Evolutionary conservation across 2,797 vertebrate genomes (phyloP).

Genomic region (Malacoraja senta): DNA sequence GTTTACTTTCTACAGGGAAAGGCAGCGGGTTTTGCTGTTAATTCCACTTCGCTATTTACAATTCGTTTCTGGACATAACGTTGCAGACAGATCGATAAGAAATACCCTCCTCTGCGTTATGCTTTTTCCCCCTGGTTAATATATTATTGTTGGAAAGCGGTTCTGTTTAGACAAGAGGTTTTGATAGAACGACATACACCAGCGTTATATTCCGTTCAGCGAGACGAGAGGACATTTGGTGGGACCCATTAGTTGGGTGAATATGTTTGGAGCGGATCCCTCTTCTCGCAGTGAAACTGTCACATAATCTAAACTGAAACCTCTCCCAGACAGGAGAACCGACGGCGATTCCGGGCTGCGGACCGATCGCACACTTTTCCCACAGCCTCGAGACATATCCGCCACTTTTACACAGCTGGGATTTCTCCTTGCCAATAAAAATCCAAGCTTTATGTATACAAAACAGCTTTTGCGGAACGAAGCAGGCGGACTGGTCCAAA

Average conservation of each 20-base stretch:
- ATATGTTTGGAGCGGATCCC: background rate
- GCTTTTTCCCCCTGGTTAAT: background rate
- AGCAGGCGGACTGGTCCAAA: background rate
- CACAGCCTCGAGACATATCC: slow-evolving; percentile 19
- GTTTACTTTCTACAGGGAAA: too few relatives aligned
- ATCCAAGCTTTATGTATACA: background rate
- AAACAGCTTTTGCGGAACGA: slow-evolving; percentile 18
- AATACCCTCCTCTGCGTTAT: background rate
- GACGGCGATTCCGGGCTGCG: background rate
- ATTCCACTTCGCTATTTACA: background rate
- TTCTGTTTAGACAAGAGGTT: background rate
- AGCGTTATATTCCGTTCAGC: background rate
- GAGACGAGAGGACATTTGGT: background rate
- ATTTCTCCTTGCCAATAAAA: slow-evolving; percentile 23
- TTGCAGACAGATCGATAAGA: background rate
- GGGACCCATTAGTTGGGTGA: background rate
- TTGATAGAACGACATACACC: background rate
- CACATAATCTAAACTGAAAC: background rate
- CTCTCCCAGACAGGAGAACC: background rate
- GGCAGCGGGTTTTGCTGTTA: background rate
- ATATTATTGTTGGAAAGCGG: background rate
- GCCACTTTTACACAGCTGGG: slow-evolving; percentile 1
- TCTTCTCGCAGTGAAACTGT: background rate
- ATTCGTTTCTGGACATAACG: background rate
- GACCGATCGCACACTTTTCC: background rate